These are phyloP conservation scores for Sebastes schlegelii DNA, from an alignment of 2,113 vertebrate genomes.

Conservation along the genomic window DNA sequence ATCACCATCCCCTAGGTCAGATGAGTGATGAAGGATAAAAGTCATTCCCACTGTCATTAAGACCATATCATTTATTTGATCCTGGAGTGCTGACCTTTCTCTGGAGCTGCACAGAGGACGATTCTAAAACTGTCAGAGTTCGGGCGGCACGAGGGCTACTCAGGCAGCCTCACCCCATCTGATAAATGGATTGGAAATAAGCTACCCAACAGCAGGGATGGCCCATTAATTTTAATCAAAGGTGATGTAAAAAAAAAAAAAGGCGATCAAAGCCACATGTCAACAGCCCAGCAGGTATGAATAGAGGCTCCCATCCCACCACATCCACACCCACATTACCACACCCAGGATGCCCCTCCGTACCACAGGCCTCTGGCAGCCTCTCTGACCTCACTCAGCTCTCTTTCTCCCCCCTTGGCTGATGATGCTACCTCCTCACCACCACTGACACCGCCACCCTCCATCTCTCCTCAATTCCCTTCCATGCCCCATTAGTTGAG, in stretches of 20 bases:
- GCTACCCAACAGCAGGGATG: slow-evolving; percentile 91
- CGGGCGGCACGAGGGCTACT: slow-evolving; percentile 84
- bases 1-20: slow-evolving; percentile 74
- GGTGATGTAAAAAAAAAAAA: slow-evolving; percentile 87
- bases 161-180: slow-evolving; percentile 87
- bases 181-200: slow-evolving; percentile 98
- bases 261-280: slow-evolving; percentile 91
- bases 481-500: slow-evolving; percentile 94
- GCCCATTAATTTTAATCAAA: slow-evolving; percentile 99
- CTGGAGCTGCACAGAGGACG: slow-evolving; percentile 80
- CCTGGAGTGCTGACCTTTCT: slow-evolving; percentile 90
- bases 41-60: slow-evolving; percentile 85
- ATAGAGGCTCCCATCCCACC: slow-evolving; percentile 82
- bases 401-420: slow-evolving; percentile 70
- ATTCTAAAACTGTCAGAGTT: slow-evolving; percentile 90
- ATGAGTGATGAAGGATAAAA: slow-evolving; percentile 83
- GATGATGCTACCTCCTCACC: slow-evolving; percentile 70
- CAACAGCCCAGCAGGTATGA: slow-evolving; percentile 92
- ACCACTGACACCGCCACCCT: slow-evolving; percentile 72
- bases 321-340: slow-evolving; percentile 43
- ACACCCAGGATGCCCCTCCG: slow-evolving; percentile 58
- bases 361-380: slow-evolving; percentile 68
- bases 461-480: slow-evolving; percentile 77
- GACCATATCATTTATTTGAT: slow-evolving; percentile 87
- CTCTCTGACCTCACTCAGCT: slow-evolving; percentile 64